Evolutionary conservation across 2,797 vertebrate species (phyloP), one percentile per base, ranked within the genome.

Genomic region (Sandelia bainsii): DNA sequence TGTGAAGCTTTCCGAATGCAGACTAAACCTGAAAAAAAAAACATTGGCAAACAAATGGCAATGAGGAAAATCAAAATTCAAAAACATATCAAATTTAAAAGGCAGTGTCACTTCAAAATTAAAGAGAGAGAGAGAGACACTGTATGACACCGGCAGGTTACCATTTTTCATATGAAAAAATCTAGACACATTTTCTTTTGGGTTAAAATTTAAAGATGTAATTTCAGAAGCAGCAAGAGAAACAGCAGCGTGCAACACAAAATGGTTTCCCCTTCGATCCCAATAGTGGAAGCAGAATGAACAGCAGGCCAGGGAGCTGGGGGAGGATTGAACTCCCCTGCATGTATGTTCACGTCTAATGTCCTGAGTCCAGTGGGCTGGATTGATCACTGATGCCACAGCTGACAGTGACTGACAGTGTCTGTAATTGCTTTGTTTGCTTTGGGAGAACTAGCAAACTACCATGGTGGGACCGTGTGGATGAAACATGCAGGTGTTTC

Each of bases 381-480:
- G 79, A 91, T 82, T 89, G 91, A 93, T 93, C 88, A 83, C 68
- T 65, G 81, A 85, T 75, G 82, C 75, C 67, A 48, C 71, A 3
- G 73, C 77, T 88, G 89, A 91, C 87, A 84, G 76, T 89, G 90
- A 91, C 69, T 87, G 89, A 90, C 92, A 86, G 88, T 8, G 66
- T 23, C 81, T 83, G 76, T 89, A 90, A 92, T 91, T 90, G 89
- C 88, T 71, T 37, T 80, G 85, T 85, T 91, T 84, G 84, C 88
- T 89, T 69, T 75, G 84, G 85, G 86, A 84, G 75, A 66, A 10
- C 65, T 70, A 79, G 40, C 72, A 82, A 82, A 82, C 63, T 61
- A 46, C 75, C 70, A 25, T 37, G 64, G 61, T 58, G 72, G 76
- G 80, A 67, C 49, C 3, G 25, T 12, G 68, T 19, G 73, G 70